Base-by-base conservation (phyloP, 2,888 invertebrate genomes). In the Eristalinus aeneus region DNA sequence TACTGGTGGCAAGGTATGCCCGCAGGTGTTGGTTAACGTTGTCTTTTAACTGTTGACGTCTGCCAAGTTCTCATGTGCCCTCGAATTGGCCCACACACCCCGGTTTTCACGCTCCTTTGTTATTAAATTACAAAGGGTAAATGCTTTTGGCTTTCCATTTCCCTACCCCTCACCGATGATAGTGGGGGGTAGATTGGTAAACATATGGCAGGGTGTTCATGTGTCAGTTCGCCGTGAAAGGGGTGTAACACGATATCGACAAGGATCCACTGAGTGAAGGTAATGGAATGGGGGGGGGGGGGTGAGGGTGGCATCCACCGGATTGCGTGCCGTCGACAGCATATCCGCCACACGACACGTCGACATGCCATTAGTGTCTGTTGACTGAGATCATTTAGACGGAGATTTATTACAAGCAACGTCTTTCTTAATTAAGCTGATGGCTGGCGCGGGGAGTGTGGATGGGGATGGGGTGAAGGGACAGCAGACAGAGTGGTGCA, bases 341-440 rank as follows among this genome's bases (percentile, higher is more conserved):
- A 75, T 61, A 84, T 80, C 76, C 67, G 67, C 68, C 69, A 31
- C 73, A 61, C 23, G 61, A 78, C 82, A 86, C 74, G 82, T 67
- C 82, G 77, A 86, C 86, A 86, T 82, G 82, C 82, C 71, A 86
- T 86, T 86, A 86, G 74, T 78, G 82, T 86, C 77, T 86, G 77
- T 74, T 82, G 82, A 65, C 77, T 86, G 71, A 78, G 82, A 86
- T 82, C 77, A 86, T 78, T 82, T 74, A 74, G 86, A 77, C 46
- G 61, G 39, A 65, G 82, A 86, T 86, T 86, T 86, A 86, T 86
- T 58, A 73, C 65, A 74, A 77, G 74, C 67, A 73, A 67, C 71
- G 77, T 78, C 82, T 76, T 63, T 82, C 81, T 86, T 86, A 82
- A 86, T 86, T 82, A 86, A 82, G 71, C 60, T 71, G 77, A 82